Evolutionary conservation across 2,888 invertebrate species (phyloP).

Genomic region (Euplexia lucipara): DNA sequence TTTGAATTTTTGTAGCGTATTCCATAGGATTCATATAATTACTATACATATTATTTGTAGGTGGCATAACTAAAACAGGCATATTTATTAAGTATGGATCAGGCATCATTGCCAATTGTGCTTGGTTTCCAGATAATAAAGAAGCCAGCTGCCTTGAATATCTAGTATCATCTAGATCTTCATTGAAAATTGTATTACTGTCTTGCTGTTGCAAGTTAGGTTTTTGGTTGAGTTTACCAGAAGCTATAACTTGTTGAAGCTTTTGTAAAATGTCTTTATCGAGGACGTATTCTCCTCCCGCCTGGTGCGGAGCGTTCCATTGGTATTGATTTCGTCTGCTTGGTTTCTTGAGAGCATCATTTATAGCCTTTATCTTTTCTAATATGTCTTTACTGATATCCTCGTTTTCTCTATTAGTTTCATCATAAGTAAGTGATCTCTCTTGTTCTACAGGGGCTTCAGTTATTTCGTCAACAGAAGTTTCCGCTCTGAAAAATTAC

Average conservation of each 20-base stretch:
- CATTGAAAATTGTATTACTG: slow-evolving; percentile 60
- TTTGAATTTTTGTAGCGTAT: slow-evolving; percentile 66
- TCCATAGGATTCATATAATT: slow-evolving; percentile 68
- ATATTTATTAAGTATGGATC: slow-evolving; percentile 78
- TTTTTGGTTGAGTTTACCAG: slow-evolving; percentile 76
- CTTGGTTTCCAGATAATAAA: slow-evolving; percentile 58
- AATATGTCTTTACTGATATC: slow-evolving; percentile 84
- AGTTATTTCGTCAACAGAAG: slow-evolving; percentile 54
- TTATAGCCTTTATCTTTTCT: slow-evolving; percentile 90
- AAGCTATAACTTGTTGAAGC: slow-evolving; percentile 82
- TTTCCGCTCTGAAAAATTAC: slow-evolving; percentile 74
- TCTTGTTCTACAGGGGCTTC: slow-evolving; percentile 62
- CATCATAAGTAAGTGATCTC: slow-evolving; percentile 72
- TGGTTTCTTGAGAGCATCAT: slow-evolving; percentile 84
- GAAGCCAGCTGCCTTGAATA: slow-evolving; percentile 68
- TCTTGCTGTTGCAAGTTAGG: slow-evolving; percentile 67
- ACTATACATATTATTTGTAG: slow-evolving; percentile 64
- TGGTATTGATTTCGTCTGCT: slow-evolving; percentile 73
- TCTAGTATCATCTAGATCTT: slow-evolving; percentile 58
- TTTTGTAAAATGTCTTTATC: slow-evolving; percentile 82
- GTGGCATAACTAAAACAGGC: slow-evolving; percentile 79
- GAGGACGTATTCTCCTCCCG: slow-evolving; percentile 74
- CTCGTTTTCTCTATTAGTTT: slow-evolving; percentile 66
- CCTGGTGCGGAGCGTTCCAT: slow-evolving; percentile 74
- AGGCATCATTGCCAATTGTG: slow-evolving; percentile 59